A percentile compares a stretch with the other conserved stretches of the same genome.
phyloP scores from a whole-genome alignment of 53 echinoderm and acorn worm species.

The Henricia sp. region DNA sequence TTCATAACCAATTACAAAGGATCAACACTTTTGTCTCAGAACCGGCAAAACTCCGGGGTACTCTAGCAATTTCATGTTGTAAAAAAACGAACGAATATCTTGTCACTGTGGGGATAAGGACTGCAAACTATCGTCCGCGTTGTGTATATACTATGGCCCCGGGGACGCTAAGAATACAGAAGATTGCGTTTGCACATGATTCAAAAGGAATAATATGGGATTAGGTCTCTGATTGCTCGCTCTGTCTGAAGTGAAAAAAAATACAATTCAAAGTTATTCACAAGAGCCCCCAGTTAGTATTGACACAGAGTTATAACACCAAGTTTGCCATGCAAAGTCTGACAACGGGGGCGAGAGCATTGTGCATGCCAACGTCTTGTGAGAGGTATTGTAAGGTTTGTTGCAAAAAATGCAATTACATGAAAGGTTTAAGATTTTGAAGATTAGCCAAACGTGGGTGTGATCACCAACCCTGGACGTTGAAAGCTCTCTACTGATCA shows the following conservation, averaged over 20 bases:
- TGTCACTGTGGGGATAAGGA: slow-evolving; percentile 12
- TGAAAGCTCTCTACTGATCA: too few relatives aligned
- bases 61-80: neutral
- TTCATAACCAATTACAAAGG: slow-evolving; percentile 61
- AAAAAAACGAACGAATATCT: neutral
- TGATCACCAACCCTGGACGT: too few relatives aligned
- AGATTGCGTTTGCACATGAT: slow-evolving; percentile 31
- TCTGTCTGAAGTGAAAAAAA: neutral
- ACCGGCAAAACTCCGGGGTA: neutral
- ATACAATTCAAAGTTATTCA: too few relatives aligned
- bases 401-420: too few relatives aligned
- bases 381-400: too few relatives aligned
- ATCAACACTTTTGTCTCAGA: slow-evolving; percentile 48
- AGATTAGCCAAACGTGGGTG: too few relatives aligned
- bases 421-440: too few relatives aligned
- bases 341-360: too few relatives aligned
- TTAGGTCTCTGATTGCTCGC: slow-evolving; percentile 23
- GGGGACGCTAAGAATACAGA: slow-evolving; percentile 10
- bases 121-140: slow-evolving; percentile 14
- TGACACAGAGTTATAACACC: too few relatives aligned
- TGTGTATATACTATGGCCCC: slow-evolving; percentile 9
- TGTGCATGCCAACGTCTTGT: too few relatives aligned
- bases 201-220: slow-evolving; percentile 21
- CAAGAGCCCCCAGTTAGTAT: too few relatives aligned
- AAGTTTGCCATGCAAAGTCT: too few relatives aligned